These are phyloP conservation scores for Tor tambroides DNA, from an alignment of 2,113 vertebrate species.

Conservation along the genomic window DNA sequence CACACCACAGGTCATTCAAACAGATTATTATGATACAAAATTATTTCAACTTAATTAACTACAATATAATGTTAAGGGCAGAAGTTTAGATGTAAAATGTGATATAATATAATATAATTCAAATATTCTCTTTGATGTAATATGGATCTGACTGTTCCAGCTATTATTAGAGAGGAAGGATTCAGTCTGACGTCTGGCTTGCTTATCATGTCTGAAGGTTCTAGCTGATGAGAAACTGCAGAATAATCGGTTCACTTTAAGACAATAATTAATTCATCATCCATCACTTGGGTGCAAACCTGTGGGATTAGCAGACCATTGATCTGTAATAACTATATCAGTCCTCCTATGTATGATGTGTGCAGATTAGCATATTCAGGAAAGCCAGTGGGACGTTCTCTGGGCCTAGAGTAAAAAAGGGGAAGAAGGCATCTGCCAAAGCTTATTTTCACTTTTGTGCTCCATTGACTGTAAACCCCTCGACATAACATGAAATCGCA, in stretches of 20 bases:
- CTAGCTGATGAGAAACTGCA: conserved; percentile 62
- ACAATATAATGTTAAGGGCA: not conserved
- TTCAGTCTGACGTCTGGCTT: conserved; percentile 66
- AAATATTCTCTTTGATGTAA: not conserved
- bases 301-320: conserved; percentile 55
- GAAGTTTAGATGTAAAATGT: not conserved
- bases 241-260: conserved; percentile 67
- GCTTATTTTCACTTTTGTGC: conserved; percentile 36
- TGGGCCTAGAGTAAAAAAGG: conserved; percentile 55
- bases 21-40: not conserved
- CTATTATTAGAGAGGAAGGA: conserved; percentile 48
- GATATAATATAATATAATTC: not conserved
- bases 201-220: conserved; percentile 68
- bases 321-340: conserved; percentile 63
- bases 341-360: conserved; percentile 58
- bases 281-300: conserved; percentile 65
- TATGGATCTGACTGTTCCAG: not conserved
- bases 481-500: not conserved
- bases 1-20: not conserved
- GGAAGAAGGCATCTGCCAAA: not conserved
- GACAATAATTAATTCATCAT: conserved; percentile 70
- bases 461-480: not conserved
- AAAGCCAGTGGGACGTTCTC: conserved; percentile 52
- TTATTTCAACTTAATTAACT: not conserved
- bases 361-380: conserved; percentile 37